phyloP scores from a whole-genome alignment of 2,888 invertebrate species.

The Neoascia interrupta region DNA sequence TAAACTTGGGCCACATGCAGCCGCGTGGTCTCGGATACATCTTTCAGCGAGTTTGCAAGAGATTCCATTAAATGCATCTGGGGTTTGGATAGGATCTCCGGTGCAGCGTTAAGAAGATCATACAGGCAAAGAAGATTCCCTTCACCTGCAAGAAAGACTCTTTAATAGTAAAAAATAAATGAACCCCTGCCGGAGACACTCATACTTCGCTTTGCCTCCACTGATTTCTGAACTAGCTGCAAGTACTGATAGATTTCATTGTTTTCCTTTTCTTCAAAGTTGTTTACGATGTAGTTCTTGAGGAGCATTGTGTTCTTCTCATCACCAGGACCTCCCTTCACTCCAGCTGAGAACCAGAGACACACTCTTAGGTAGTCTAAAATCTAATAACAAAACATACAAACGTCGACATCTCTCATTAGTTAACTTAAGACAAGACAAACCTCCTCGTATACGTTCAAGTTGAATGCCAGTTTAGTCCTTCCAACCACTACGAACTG shows the following conservation, averaged over 20 bases:
- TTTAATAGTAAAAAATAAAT: no score
- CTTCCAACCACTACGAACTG: slow-evolving; percentile 84
- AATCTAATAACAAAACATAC: slow-evolving; percentile 73
- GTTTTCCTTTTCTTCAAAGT: slow-evolving; percentile 81
- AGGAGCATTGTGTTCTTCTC: slow-evolving; percentile 83
- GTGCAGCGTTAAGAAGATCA: slow-evolving; percentile 91
- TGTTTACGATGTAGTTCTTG: slow-evolving; percentile 82
- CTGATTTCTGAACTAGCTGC: slow-evolving; percentile 84
- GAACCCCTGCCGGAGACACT: no score
- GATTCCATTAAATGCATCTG: slow-evolving; percentile 81
- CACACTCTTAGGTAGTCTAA: slow-evolving; percentile 90
- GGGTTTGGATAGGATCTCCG: slow-evolving; percentile 84
- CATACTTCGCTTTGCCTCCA: slow-evolving; percentile 85
- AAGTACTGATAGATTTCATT: slow-evolving; percentile 85
- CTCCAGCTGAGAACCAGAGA: slow-evolving; percentile 83
- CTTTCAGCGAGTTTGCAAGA: slow-evolving; percentile 81
- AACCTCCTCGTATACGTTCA: slow-evolving; percentile 88
- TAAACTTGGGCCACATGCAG: slow-evolving; percentile 87
- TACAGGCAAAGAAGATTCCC: slow-evolving; percentile 85
- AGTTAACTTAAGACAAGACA: slow-evolving; percentile 52
- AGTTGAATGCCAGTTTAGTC: slow-evolving; percentile 86
- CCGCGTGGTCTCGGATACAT: slow-evolving; percentile 88
- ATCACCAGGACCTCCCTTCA: slow-evolving; percentile 83
- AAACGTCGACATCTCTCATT: slow-evolving; percentile 6
- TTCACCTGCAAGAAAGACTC: slow-evolving; percentile 75